A percentile compares a stretch with the other conserved stretches of the same genome.
phyloP scores from a whole-genome alignment of 2,888 invertebrate genomes.

The Imbricaverruca yamaguchii region DNA sequence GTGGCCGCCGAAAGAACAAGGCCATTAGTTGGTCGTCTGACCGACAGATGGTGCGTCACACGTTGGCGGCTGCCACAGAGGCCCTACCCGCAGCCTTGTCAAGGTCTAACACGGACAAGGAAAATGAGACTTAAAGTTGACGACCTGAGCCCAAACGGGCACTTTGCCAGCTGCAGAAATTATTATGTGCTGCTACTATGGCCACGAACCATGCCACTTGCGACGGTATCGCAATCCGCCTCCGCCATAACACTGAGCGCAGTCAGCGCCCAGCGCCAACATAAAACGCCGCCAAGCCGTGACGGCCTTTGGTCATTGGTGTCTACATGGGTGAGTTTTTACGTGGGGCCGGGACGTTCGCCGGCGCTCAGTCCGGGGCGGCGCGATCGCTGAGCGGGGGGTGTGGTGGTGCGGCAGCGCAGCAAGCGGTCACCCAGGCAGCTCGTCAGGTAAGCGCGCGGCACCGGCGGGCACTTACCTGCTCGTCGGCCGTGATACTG shows the following conservation, averaged over 20 bases:
- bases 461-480: not conserved
- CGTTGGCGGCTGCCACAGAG: conserved; percentile 12
- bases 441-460: not conserved
- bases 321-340: conserved; percentile 21
- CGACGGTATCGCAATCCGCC: no score
- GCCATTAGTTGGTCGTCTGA: not conserved
- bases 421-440: not conserved
- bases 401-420: not conserved
- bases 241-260: no score
- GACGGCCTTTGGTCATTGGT: conserved; percentile 22
- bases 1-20: not conserved
- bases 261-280: not conserved
- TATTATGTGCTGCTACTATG: no score
- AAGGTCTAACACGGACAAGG: conserved; percentile 14
- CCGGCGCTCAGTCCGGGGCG: not conserved
- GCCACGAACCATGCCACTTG: no score
- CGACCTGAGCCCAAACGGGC: not conserved
- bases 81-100: conserved; percentile 22
- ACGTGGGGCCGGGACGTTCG: not conserved
- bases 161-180: no score
- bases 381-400: not conserved
- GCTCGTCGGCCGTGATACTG: no score
- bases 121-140: not conserved
- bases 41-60: not conserved
- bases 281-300: not conserved